Evolutionary conservation across 2,113 vertebrate species (phyloP).

Genomic region (Xiphorhynchus elegans): DNA sequence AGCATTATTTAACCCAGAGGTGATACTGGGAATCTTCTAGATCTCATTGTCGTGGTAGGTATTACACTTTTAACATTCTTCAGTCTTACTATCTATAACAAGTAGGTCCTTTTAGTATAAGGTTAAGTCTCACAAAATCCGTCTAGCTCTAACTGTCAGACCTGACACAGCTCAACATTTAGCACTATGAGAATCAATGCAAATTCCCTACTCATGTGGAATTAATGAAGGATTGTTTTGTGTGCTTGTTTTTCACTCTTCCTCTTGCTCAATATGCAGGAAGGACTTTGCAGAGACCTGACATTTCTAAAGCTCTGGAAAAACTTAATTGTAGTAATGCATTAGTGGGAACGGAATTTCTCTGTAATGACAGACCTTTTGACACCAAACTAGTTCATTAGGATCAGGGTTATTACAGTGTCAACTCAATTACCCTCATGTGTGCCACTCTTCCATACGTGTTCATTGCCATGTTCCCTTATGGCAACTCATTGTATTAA

Average conservation of each 20-base stretch:
- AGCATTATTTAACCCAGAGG: constrained; percentile 60
- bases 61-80: constrained; percentile 68
- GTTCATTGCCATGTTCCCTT: constrained; percentile 63
- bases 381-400: constrained; percentile 61
- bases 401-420: constrained; percentile 44
- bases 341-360: constrained; percentile 33
- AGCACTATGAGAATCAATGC: constrained; percentile 68
- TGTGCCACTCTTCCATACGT: constrained; percentile 46
- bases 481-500: constrained; percentile 70
- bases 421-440: constrained; percentile 58
- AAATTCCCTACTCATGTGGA: constrained; percentile 58
- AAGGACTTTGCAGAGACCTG: constrained; percentile 56
- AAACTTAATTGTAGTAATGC: constrained; percentile 21
- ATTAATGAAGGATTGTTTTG: constrained; percentile 68
- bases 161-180: constrained; percentile 50
- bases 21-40: constrained; percentile 54
- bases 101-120: constrained; percentile 70
- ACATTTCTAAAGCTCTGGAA: constrained; percentile 58
- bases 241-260: constrained; percentile 43
- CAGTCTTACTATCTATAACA: constrained; percentile 49
- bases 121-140: constrained; percentile 67
- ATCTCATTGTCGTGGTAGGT: constrained; percentile 73
- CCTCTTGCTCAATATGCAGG: constrained; percentile 48
- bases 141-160: constrained; percentile 35
- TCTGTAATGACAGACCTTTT: constrained; percentile 22